Conservation (phyloP, 1,140 invertebrate genomes). For the Drosophila tropicalis region DNA sequence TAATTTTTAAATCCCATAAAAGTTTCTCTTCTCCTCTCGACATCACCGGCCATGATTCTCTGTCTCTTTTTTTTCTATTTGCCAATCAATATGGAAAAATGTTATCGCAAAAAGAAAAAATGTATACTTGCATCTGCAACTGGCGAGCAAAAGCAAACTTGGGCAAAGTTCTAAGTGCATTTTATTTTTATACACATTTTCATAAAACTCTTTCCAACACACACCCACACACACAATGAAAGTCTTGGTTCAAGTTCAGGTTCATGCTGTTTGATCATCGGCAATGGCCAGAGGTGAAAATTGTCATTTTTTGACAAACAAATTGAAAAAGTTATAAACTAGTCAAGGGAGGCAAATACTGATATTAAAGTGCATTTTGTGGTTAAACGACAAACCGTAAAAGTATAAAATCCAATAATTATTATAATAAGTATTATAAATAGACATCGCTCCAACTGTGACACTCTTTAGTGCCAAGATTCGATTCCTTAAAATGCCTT, state of each 20-base stretch:
- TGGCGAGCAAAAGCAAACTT: slow-evolving; percentile 37
- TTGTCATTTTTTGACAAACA: not conserved
- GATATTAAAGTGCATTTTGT: too few species aligned
- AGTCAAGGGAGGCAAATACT: not conserved
- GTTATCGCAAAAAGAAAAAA: slow-evolving; percentile 15
- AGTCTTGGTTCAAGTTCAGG: slow-evolving; percentile 23
- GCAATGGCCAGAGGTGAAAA: slow-evolving; percentile 13
- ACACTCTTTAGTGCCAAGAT: too few species aligned
- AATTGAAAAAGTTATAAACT: not conserved
- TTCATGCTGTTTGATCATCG: slow-evolving; percentile 8
- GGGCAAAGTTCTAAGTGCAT: slow-evolving; percentile 53
- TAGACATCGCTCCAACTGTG: too few species aligned
- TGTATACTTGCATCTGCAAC: slow-evolving; percentile 54
- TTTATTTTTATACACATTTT: slow-evolving; percentile 34
- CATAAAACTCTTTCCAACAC: slow-evolving; percentile 31
- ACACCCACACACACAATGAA: slow-evolving; percentile 21
- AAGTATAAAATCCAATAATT: too few species aligned
- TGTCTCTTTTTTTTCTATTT: slow-evolving; percentile 11
- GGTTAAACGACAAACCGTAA: too few species aligned
- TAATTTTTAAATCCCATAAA: slow-evolving; percentile 27
- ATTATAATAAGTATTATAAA: too few species aligned
- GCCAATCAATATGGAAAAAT: slow-evolving; percentile 42
- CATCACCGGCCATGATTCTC: not conserved
- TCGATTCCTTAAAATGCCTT: too few species aligned
- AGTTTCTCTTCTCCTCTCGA: slow-evolving; percentile 19